phyloP scores from a whole-genome alignment of 2,797 vertebrate species.

The Peromyscus aztecus region DNA sequence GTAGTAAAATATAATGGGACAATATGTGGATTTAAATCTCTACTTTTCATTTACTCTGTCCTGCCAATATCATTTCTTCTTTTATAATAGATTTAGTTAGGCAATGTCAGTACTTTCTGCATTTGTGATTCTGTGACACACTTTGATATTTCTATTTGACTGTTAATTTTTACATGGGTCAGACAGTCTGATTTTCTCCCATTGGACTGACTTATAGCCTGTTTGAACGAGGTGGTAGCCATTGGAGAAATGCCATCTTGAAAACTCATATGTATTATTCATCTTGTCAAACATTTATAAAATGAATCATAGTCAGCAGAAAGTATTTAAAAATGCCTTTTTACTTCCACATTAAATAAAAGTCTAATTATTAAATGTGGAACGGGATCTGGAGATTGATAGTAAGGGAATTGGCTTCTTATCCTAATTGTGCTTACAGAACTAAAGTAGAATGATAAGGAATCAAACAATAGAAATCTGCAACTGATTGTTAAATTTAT shows the following conservation, averaged over 20 bases:
- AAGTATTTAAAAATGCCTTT: slow-evolving; percentile 77
- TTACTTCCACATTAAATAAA: slow-evolving; percentile 69
- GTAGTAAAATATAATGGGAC: background rate
- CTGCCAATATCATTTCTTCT: background rate
- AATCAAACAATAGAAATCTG: slow-evolving; percentile 63
- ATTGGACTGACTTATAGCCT: slow-evolving; percentile 11
- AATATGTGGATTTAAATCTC: background rate
- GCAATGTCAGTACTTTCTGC: background rate
- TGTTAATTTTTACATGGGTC: background rate
- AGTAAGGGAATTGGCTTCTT: slow-evolving; percentile 65
- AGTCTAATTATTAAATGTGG: slow-evolving; percentile 70
- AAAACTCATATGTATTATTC: slow-evolving; percentile 71
- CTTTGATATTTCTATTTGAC: background rate
- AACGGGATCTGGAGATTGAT: slow-evolving; percentile 68
- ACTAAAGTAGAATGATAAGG: slow-evolving; percentile 48
- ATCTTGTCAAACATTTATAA: slow-evolving; percentile 75
- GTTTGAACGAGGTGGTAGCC: slow-evolving; percentile 49
- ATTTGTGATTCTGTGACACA: background rate
- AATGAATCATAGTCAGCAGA: slow-evolving; percentile 68
- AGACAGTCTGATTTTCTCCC: background rate
- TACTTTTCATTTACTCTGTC: background rate
- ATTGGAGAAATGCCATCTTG: slow-evolving; percentile 67
- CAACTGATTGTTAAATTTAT: slow-evolving; percentile 69
- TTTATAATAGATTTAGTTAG: background rate
- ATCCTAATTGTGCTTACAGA: slow-evolving; percentile 41